These are phyloP conservation scores for Tangara arthus DNA, from an alignment of 2,797 vertebrate species.

Conservation along the genomic window DNA sequence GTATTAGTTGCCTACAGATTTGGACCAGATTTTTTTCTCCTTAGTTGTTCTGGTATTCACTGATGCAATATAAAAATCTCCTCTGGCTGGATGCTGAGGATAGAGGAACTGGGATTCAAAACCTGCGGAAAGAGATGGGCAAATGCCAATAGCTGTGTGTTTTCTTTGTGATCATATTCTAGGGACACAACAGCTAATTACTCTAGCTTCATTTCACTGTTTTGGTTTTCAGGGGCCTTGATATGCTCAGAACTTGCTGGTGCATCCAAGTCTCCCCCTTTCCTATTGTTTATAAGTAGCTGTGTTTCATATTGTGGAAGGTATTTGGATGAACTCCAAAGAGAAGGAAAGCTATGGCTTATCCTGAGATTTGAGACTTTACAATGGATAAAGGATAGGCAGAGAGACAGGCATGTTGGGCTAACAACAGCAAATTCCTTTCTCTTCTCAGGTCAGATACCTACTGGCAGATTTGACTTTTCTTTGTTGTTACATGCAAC, in stretches of 20 bases:
- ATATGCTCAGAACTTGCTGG: not conserved
- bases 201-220: not conserved
- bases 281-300: not conserved
- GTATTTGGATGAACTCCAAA: not conserved
- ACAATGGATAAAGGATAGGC: not conserved
- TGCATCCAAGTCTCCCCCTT: not conserved
- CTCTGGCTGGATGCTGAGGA: not conserved
- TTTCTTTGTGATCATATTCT: not conserved
- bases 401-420: not conserved
- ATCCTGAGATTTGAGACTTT: not conserved
- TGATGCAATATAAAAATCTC: not conserved
- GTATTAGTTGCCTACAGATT: not conserved
- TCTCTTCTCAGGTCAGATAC: not conserved
- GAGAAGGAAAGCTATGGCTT: not conserved
- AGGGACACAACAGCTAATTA: not conserved
- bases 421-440: not conserved
- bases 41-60: not conserved
- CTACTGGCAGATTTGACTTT: not conserved
- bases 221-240: not conserved
- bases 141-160: not conserved
- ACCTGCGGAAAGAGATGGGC: not conserved
- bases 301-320: not conserved
- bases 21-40: not conserved
- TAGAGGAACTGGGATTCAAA: fast-evolving
- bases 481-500: not conserved